Percentiles rank a stretch among this genome's conserved stretches.
Conservation (phyloP, 1,140 invertebrate genomes). For the Triops longicaudatus region DNA sequence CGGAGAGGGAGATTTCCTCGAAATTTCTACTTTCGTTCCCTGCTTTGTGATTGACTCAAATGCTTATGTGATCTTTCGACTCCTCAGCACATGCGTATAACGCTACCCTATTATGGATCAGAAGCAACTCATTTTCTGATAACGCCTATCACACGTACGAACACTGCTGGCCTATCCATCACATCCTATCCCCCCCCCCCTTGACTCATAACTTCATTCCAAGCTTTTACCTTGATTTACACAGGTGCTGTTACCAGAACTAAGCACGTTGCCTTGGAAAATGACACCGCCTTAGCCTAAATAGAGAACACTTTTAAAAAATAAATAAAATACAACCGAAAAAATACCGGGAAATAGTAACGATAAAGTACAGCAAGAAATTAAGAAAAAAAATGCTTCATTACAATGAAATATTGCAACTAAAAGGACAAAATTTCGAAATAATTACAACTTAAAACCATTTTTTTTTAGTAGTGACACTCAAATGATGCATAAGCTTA, state of each 20-base stretch:
- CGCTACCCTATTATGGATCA: background rate
- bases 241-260: background rate
- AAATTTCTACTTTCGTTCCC: background rate
- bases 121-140: conserved; percentile 8
- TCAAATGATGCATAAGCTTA: too few relatives aligned
- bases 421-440: too few relatives aligned
- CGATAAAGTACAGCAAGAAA: too few relatives aligned
- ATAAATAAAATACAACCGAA: too few relatives aligned
- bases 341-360: too few relatives aligned
- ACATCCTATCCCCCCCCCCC: background rate
- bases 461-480: too few relatives aligned
- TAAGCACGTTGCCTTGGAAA: too few relatives aligned
- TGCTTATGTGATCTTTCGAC: background rate
- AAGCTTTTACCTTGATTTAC: background rate
- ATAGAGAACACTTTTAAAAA: too few relatives aligned
- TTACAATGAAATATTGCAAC: too few relatives aligned
- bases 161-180: background rate
- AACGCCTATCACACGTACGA: background rate
- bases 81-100: background rate
- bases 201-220: background rate
- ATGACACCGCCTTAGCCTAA: too few relatives aligned
- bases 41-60: background rate
- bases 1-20: background rate
- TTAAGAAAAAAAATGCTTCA: too few relatives aligned
- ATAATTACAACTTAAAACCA: too few relatives aligned